Percentiles rank a stretch among this genome's conserved stretches.
phyloP scores from a whole-genome alignment of 1,140 invertebrate genomes.

The Trichonephila clavipes region DNA sequence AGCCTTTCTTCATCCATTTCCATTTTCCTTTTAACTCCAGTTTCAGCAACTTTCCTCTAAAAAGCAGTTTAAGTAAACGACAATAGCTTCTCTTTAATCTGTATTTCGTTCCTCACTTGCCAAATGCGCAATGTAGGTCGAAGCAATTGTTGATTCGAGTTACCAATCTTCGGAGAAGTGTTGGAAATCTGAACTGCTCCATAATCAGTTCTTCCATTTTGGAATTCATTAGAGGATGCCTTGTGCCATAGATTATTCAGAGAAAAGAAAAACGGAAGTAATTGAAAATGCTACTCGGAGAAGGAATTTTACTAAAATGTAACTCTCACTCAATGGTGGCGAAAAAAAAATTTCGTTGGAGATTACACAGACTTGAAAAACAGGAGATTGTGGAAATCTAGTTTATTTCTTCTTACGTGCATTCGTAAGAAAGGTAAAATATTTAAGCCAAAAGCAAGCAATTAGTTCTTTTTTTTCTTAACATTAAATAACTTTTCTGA shows the following conservation, averaged over 20 bases:
- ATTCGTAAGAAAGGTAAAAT: neutral
- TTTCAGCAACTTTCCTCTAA: constrained; percentile 7
- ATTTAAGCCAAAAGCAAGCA: neutral
- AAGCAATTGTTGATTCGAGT: constrained; percentile 30
- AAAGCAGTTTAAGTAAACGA: constrained; percentile 51
- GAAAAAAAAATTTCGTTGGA: neutral
- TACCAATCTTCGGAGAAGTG: constrained; percentile 29
- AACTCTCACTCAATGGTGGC: neutral
- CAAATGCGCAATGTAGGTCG: neutral
- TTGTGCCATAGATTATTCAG: neutral
- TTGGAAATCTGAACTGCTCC: constrained; percentile 11
- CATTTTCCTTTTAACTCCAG: constrained; percentile 18
- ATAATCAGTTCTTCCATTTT: constrained; percentile 52
- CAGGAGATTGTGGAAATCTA: neutral
- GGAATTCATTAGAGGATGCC: constrained; percentile 29
- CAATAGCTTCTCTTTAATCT: constrained; percentile 44
- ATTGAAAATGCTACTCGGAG: constrained; percentile 24
- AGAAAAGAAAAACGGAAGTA: constrained; percentile 20
- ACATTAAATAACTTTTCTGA: too few species aligned
- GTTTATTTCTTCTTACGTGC: neutral
- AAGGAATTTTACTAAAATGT: neutral
- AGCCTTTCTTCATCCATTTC: neutral
- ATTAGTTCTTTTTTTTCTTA: too few species aligned
- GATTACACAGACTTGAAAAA: neutral
- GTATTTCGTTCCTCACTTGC: neutral